Conservation (phyloP, 2,888 invertebrate genomes). For the Galeruca laticollis region DNA sequence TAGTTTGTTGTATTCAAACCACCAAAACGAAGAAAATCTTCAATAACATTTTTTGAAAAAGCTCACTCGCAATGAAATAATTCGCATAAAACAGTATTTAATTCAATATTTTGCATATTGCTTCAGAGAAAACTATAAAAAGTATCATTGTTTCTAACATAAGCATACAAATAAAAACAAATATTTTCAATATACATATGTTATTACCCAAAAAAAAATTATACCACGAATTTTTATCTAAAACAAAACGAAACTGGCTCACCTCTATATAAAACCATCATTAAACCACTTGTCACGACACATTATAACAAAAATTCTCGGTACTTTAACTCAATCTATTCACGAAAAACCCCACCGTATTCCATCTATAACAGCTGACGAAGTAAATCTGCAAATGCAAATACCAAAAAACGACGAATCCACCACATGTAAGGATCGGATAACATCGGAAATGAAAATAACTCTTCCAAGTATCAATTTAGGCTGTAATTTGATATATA, state of each 20-base stretch:
- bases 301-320: slow-evolving; percentile 32
- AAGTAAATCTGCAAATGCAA: slow-evolving; percentile 29
- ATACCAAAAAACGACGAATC: slow-evolving; percentile 20
- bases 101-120: no score
- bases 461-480: not conserved
- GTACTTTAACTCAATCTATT: slow-evolving; percentile 15
- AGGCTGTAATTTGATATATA: not conserved
- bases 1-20: no score
- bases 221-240: not conserved
- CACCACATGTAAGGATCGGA: slow-evolving; percentile 21
- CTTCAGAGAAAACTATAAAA: no score
- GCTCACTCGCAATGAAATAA: no score
- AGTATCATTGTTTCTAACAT: no score
- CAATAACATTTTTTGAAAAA: no score
- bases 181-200: no score
- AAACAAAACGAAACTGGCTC: slow-evolving; percentile 26
- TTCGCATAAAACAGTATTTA: no score
- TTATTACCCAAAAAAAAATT: not conserved
- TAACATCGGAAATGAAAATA: slow-evolving; percentile 2
- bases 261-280: slow-evolving; percentile 25
- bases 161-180: no score
- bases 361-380: slow-evolving; percentile 41
- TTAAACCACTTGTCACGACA: slow-evolving; percentile 35
- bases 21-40: no score
- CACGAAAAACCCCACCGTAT: slow-evolving; percentile 7